Evolutionary conservation across 2,113 vertebrate species (phyloP).

Genomic region (Glaucomys volans): DNA sequence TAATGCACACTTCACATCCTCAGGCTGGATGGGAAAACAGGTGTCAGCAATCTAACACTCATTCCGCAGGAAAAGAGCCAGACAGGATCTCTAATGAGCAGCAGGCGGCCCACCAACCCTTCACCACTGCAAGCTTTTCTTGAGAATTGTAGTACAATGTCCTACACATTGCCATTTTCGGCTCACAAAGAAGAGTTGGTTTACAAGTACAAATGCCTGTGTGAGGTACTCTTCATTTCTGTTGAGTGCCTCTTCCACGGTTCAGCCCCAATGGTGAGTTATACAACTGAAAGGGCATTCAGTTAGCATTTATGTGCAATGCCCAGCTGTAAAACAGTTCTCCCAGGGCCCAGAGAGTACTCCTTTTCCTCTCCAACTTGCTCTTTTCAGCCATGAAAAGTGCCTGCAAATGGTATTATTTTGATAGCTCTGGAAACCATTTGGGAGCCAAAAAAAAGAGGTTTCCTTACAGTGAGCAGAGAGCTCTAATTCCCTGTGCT

Average conservation of each 20-base stretch:
- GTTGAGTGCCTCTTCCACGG: conserved; percentile 40
- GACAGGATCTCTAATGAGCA: conserved; percentile 72
- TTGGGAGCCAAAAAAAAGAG: conserved; percentile 53
- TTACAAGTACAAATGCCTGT: conserved; percentile 24
- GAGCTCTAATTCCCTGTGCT: conserved; percentile 14
- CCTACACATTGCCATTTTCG: background rate
- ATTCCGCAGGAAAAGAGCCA: conserved; percentile 75
- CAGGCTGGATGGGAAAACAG: conserved; percentile 74
- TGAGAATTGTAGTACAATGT: conserved; percentile 2
- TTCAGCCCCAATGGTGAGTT: background rate
- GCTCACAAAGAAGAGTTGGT: conserved; percentile 50
- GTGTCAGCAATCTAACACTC: conserved; percentile 79
- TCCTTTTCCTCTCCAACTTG: conserved; percentile 60
- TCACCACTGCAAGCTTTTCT: background rate
- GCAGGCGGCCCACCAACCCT: conserved; percentile 60
- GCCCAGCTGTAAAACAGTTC: conserved; percentile 60
- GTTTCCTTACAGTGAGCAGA: conserved; percentile 41
- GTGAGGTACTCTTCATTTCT: conserved; percentile 44
- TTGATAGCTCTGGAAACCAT: conserved; percentile 76
- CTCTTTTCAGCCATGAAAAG: conserved; percentile 68
- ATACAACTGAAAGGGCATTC: conserved; percentile 19
- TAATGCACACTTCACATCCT: conserved; percentile 61
- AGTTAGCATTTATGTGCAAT: background rate
- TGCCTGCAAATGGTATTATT: conserved; percentile 63
- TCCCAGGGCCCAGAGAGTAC: background rate